These are phyloP conservation scores for Osmoderma eremita DNA, from an alignment of 2,888 invertebrate species.

Conservation along the genomic window DNA sequence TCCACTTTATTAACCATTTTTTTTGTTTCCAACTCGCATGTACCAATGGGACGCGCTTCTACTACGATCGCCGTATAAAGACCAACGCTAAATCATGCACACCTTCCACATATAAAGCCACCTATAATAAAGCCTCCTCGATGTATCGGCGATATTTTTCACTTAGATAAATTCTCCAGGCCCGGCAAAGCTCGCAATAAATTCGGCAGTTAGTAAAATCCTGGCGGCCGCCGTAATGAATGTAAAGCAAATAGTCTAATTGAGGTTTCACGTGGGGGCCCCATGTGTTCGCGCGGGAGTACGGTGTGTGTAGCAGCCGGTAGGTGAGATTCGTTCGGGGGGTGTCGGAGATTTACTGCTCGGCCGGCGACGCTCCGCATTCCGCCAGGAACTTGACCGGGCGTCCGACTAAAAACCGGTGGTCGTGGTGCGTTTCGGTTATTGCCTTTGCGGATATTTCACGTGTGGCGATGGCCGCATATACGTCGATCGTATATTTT, in stretches of 20 bases:
- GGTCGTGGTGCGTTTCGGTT: slow-evolving; percentile 17
- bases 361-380: slow-evolving; percentile 52
- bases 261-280: slow-evolving; percentile 60
- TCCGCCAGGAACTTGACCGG: slow-evolving; percentile 49
- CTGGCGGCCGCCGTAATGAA: slow-evolving; percentile 61
- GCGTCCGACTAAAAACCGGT: slow-evolving; percentile 41
- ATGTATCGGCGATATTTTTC: slow-evolving; percentile 60
- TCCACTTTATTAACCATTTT: neutral
- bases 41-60: slow-evolving; percentile 3
- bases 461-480: neutral
- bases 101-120: slow-evolving; percentile 46
- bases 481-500: slow-evolving; percentile 8
- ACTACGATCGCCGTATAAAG: slow-evolving; percentile 7
- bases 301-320: slow-evolving; percentile 4
- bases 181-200: slow-evolving; percentile 62
- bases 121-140: slow-evolving; percentile 53
- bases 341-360: slow-evolving; percentile 55
- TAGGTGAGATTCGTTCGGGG: slow-evolving; percentile 26
- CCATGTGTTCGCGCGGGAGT: slow-evolving; percentile 57
- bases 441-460: slow-evolving; percentile 24
- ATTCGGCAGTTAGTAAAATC: slow-evolving; percentile 64
- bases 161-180: slow-evolving; percentile 58
- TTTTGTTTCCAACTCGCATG: slow-evolving; percentile 5
- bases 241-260: slow-evolving; percentile 64
- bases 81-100: slow-evolving; percentile 53